Evolutionary conservation across 2,113 vertebrate genomes (phyloP).

Genomic region (Felis chaus): DNA sequence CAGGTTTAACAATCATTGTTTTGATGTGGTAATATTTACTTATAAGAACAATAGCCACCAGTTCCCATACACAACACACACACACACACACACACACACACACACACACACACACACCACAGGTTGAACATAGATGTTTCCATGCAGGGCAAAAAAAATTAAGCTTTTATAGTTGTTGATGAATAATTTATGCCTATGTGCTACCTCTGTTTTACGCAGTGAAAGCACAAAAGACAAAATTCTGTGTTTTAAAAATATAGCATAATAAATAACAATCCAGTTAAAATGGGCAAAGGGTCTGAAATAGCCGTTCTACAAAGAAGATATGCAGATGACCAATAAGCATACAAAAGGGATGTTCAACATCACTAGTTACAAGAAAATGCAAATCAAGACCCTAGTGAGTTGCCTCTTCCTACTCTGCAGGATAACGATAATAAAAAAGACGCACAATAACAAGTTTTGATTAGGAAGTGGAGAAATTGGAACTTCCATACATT

Average conservation of each 20-base stretch:
- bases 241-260: neutral
- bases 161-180: slow-evolving; percentile 14
- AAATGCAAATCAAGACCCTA: neutral
- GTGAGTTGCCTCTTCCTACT: neutral
- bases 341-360: neutral
- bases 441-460: neutral
- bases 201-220: neutral
- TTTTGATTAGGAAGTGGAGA: neutral
- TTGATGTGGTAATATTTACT: slow-evolving; percentile 40
- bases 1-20: slow-evolving; percentile 34
- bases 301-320: neutral
- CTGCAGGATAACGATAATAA: neutral
- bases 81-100: neutral
- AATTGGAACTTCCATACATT: neutral
- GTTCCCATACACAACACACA: neutral
- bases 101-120: neutral
- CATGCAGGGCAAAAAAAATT: neutral
- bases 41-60: slow-evolving; percentile 25
- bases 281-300: neutral
- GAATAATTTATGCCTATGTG: neutral
- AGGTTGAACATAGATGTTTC: neutral
- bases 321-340: neutral
- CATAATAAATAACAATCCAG: neutral
- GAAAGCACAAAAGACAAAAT: neutral
- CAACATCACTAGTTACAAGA: neutral